These are phyloP conservation scores for Charina bottae DNA, from an alignment of 2,113 vertebrate genomes.

Conservation along the genomic window DNA sequence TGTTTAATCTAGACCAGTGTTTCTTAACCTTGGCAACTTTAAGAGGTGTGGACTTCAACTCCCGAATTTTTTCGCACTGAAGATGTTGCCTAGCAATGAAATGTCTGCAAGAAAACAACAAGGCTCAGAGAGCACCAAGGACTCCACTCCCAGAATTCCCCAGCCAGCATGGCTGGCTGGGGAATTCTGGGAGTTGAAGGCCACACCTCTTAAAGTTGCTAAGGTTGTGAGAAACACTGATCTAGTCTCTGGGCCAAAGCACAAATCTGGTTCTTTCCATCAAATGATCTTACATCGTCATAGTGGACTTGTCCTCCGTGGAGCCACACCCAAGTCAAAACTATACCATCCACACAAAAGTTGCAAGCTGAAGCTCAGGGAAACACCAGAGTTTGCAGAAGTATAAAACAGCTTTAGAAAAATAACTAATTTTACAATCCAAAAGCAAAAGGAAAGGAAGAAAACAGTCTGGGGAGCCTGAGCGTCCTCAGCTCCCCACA, in stretches of 20 bases:
- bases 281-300: background rate
- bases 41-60: no score
- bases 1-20: background rate
- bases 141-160: no score
- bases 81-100: no score
- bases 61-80: no score
- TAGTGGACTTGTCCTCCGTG: background rate
- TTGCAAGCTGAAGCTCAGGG: background rate
- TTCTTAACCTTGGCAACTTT: no score
- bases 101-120: no score
- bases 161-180: no score
- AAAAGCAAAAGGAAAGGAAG: background rate
- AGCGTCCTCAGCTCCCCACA: background rate
- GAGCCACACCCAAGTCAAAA: background rate
- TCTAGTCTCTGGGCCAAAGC: background rate
- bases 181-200: no score
- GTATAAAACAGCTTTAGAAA: background rate
- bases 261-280: background rate
- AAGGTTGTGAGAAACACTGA: no score
- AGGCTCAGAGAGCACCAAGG: no score
- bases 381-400: background rate
- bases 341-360: background rate
- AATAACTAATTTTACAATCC: background rate
- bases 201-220: no score
- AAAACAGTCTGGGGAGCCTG: background rate